Evolutionary conservation across 2,113 vertebrate genomes (phyloP).

Genomic region (Sinocyclocheilus anophthalmus): DNA sequence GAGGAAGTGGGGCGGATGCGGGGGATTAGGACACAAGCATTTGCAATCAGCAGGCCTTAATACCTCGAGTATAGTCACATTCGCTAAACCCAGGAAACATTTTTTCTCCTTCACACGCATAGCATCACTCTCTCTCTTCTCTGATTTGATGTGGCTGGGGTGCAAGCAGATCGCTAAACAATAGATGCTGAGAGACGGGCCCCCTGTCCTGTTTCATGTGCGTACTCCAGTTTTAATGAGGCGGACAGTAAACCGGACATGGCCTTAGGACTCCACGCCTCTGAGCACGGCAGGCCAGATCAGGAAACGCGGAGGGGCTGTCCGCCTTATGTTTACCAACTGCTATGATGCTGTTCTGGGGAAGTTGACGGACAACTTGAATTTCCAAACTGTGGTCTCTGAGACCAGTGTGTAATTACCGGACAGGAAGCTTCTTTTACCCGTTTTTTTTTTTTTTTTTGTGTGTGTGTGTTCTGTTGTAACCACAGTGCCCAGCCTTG

Average conservation of each 20-base stretch:
- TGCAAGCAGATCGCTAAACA: conserved; percentile 29
- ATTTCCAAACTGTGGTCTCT: conserved; percentile 42
- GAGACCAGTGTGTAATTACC: conserved; percentile 45
- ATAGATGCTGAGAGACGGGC: conserved; percentile 39
- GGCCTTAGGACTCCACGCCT: conserved; percentile 36
- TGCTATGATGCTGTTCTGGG: conserved; percentile 29
- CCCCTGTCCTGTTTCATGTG: conserved; percentile 47
- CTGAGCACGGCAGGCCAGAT: conserved; percentile 32
- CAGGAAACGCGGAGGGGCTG: conserved; percentile 47
- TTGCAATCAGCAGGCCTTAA: conserved; percentile 68
- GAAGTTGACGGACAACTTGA: conserved; percentile 41
- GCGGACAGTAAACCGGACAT: conserved; percentile 48
- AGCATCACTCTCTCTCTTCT: conserved; percentile 48
- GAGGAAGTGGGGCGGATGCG: conserved; percentile 64
- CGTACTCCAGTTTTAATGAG: conserved; percentile 48
- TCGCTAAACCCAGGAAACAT: conserved; percentile 62
- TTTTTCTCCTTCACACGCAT: conserved; percentile 17
- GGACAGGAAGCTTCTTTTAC: conserved; percentile 29
- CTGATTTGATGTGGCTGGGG: conserved; percentile 34
- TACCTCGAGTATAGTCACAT: conserved; percentile 66
- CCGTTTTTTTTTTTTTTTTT: conserved; percentile 16
- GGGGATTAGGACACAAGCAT: conserved; percentile 63
- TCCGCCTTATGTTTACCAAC: conserved; percentile 12
- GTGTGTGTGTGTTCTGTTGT: not conserved
- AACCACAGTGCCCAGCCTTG: conserved; percentile 22